Conservation (phyloP, 2,888 invertebrate genomes). For the Nebria salina region DNA sequence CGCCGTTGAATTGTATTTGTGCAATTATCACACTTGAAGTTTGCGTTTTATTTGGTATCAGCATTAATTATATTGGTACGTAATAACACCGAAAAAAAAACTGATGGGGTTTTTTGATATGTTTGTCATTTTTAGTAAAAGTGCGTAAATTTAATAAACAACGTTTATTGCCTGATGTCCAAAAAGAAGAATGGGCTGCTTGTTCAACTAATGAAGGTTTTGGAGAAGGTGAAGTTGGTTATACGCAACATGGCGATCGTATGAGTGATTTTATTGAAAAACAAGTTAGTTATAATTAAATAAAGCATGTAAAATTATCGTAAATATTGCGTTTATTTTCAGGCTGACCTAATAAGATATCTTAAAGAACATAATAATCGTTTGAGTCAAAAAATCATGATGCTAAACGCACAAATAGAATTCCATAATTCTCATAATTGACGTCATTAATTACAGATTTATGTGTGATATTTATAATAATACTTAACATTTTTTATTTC, state of each 20-base stretch:
- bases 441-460: not conserved
- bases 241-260: slow-evolving; percentile 63
- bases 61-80: slow-evolving; percentile 67
- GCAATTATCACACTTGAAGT: slow-evolving; percentile 66
- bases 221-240: slow-evolving; percentile 65
- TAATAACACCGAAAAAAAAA: slow-evolving; percentile 17
- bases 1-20: slow-evolving; percentile 70
- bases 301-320: not conserved
- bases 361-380: slow-evolving; percentile 74
- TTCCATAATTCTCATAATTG: slow-evolving; percentile 47
- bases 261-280: slow-evolving; percentile 72
- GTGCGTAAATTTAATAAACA: slow-evolving; percentile 70
- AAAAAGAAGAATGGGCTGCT: slow-evolving; percentile 69
- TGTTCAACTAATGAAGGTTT: slow-evolving; percentile 65
- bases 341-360: slow-evolving; percentile 75
- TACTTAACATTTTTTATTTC: not conserved
- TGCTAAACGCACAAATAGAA: slow-evolving; percentile 66
- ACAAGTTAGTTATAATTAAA: slow-evolving; percentile 61
- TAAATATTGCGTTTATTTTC: slow-evolving; percentile 5
- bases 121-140: slow-evolving; percentile 63
- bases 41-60: slow-evolving; percentile 63
- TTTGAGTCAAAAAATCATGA: slow-evolving; percentile 72
- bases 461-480: not conserved
- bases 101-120: not conserved
- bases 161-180: slow-evolving; percentile 71